Conservation (phyloP, 2,113 vertebrate genomes). For the Desmodus rotundus region DNA sequence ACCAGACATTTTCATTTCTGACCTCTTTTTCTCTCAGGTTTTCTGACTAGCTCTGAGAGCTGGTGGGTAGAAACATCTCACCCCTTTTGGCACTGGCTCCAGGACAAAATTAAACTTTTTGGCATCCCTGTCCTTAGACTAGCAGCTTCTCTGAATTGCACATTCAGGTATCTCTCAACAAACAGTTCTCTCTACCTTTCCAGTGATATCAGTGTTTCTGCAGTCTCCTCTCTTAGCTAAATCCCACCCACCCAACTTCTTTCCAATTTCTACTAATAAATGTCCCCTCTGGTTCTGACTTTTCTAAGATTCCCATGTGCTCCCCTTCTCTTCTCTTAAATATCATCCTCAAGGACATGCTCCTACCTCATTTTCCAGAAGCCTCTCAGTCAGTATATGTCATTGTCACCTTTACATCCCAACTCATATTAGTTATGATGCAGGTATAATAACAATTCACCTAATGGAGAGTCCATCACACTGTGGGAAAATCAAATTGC, state of each 20-base stretch:
- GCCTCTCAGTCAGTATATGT: background rate
- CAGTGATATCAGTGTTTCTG: background rate
- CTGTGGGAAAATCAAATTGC: background rate
- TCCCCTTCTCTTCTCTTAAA: background rate
- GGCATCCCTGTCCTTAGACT: background rate
- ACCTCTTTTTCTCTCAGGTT: background rate
- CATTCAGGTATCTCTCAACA: background rate
- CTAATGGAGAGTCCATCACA: background rate
- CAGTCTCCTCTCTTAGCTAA: background rate
- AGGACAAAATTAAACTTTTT: slow-evolving; percentile 32
- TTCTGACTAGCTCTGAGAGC: background rate
- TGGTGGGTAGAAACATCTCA: background rate
- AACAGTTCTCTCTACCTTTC: background rate
- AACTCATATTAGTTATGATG: background rate
- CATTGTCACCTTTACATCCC: background rate
- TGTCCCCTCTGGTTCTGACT: background rate
- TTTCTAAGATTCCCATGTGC: background rate
- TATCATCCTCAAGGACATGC: background rate
- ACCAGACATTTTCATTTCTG: background rate
- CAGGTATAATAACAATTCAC: background rate
- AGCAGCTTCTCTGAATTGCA: slow-evolving; percentile 9
- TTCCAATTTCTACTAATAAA: slow-evolving; percentile 5
- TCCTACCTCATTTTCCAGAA: background rate
- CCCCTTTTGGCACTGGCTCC: background rate
- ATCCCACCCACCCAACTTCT: background rate